Conservation (phyloP, 2,113 vertebrate genomes). For the Asarcornis scutulata region DNA sequence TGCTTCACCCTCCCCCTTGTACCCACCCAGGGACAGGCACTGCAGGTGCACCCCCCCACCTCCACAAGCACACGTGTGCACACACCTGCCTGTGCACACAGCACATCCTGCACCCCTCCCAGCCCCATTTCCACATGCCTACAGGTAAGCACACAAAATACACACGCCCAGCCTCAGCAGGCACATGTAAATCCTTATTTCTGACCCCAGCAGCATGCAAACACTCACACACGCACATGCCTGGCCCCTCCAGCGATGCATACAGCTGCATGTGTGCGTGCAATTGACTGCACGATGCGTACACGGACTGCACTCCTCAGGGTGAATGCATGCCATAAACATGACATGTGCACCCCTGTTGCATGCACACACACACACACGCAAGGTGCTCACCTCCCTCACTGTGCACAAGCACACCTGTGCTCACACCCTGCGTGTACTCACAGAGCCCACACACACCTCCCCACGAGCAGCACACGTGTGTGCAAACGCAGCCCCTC, state of each 20-base stretch:
- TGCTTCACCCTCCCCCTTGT: fast-evolving
- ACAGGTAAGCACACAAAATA: background rate
- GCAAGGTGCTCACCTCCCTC: background rate
- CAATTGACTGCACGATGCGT: fast-evolving
- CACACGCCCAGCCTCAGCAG: fast-evolving
- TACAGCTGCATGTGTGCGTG: fast-evolving
- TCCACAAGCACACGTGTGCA: fast-evolving
- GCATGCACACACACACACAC: too few species aligned
- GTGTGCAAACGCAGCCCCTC: fast-evolving
- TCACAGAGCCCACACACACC: fast-evolving
- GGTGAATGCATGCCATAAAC: fast-evolving
- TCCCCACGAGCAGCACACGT: fast-evolving
- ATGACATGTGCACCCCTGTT: fast-evolving
- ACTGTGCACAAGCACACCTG: background rate
- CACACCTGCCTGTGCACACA: fast-evolving
- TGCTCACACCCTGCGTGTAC: background rate
- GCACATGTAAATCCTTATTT: fast-evolving
- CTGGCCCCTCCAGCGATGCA: background rate
- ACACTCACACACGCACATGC: fast-evolving
- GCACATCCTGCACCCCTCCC: background rate
- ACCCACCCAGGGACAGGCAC: fast-evolving
- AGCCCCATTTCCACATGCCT: background rate
- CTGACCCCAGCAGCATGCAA: background rate
- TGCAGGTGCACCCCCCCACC: fast-evolving
- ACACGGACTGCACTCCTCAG: fast-evolving